These are phyloP conservation scores for Podarcis muralis DNA, from an alignment of 2,113 vertebrate species.

Conservation along the genomic window DNA sequence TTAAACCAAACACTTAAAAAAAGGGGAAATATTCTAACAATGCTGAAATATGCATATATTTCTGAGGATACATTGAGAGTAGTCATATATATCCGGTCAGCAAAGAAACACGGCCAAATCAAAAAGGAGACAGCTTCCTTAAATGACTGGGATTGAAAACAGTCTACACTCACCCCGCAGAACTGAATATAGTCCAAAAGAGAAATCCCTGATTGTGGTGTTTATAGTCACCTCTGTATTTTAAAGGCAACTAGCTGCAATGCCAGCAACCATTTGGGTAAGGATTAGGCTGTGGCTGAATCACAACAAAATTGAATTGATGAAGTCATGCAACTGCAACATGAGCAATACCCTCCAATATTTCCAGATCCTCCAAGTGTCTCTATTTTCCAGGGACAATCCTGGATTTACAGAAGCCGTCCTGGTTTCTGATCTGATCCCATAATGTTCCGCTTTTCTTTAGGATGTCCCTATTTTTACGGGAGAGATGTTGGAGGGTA, in stretches of 20 bases:
- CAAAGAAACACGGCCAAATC: slow-evolving; percentile 6
- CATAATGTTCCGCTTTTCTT: too few relatives aligned
- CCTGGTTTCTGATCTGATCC: too few relatives aligned
- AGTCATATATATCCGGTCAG: neutral
- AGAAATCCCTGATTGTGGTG: neutral
- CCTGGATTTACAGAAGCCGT: too few relatives aligned
- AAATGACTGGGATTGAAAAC: neutral
- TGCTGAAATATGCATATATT: slow-evolving; percentile 12
- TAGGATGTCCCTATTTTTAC: too few relatives aligned
- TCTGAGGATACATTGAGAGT: neutral
- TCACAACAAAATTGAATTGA: neutral
- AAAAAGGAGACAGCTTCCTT: neutral
- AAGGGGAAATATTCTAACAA: slow-evolving; percentile 7
- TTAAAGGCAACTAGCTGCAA: neutral
- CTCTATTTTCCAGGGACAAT: too few relatives aligned
- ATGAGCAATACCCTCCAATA: too few relatives aligned
- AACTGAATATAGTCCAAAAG: neutral
- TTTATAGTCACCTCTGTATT: neutral
- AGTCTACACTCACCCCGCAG: too few relatives aligned
- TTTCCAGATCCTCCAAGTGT: too few relatives aligned
- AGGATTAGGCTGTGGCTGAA: neutral
- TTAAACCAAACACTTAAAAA: slow-evolving; percentile 25
- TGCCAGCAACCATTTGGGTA: neutral
- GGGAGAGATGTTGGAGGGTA: too few relatives aligned
- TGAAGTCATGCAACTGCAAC: neutral